Evolutionary conservation across 2,113 vertebrate species (phyloP), one percentile per base, ranked within the genome.

Genomic region (Casuarius casuarius): DNA sequence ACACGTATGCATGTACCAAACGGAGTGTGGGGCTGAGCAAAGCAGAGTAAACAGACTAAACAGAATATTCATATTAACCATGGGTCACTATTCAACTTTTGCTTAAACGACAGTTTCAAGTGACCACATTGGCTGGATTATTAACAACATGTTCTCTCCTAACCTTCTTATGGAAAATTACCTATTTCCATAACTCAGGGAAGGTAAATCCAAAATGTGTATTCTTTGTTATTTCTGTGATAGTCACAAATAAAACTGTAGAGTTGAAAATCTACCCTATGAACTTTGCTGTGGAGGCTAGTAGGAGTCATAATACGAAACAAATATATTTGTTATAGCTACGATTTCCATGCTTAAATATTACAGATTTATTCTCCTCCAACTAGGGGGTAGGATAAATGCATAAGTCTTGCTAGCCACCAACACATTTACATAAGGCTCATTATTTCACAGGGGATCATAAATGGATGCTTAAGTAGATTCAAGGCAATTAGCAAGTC

Each of bases 1-100:
- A 23, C 21, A 68, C 1, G 4, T 52, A 29, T 8, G 29, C 46
- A 28, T 5, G 42, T 2, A 1, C 0, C 20, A 3, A 35, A 71
- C 35, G 59, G 68, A 87, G 72, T 0, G 0, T 0, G 2, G 49
- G 78, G 56, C 35, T 88, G 63, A 79, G 73, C 73, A 73, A 79
- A 82, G 66, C 33, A 73, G 62, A 48, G 63, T 5, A 58, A 33
- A 49, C 9, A 71, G 49, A 74, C 73, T 87, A 67, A 85, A 91
- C 48, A 90, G 59, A 83, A 52, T n/a, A 89, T 68, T 52, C 93
- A 93, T 42, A 89, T 65, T 52, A 94, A 93, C 91, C 95, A 87
- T 80, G 56, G 88, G 42, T 88, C 40, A 58, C 88, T 81, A 80
- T 93, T 94, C 92, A 94, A 82, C 68, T 92, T 68, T 40, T 84